Evolutionary conservation across 2,113 vertebrate genomes (phyloP), one percentile per base, ranked within the genome.

Genomic region (Morone chrysops): DNA sequence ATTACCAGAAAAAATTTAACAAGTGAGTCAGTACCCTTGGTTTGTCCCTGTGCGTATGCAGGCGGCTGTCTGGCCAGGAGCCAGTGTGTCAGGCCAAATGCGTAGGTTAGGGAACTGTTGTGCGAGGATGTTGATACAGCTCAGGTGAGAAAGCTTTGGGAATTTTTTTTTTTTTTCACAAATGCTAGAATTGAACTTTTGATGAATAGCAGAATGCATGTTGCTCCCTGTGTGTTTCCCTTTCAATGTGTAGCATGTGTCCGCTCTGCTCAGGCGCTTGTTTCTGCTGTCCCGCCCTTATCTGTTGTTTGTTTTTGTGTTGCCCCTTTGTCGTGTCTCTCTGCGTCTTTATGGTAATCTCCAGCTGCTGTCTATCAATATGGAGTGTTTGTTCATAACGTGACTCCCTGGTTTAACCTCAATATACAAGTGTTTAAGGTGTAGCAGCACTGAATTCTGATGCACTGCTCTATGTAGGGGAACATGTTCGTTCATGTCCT

Each of bases 331-430:
- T 81, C 71, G 66, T 72, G 62, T 82, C 78, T 76, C 59, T 70
- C 79, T 75, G 54, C 2, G 63, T 84, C 53, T 78, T 71, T 69
- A 65, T 81, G 76, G 54, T 85, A 87, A 90, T 85, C 77, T 72
- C 65, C 13, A 22, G 25, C 59, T 70, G 75, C 62, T 60, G 80
- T 60, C 70, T 73, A 48, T 85, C 75, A 83, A 65, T 40, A 56
- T n/a, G 50, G 71, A 74, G 72, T 50, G 66, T 69, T 65, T 83
- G 59, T 65, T 76, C 60, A 68, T 67, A 20, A 22, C 67, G 50
- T 41, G 59, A 38, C 66, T 72, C 45, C 40, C 5, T 38, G 48
- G 25, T 81, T 79, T 72, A 56, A 75, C 75, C 38, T 69, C 13
- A 2, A 45, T 50, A 41, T 38, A 41, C 6, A 43, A 53, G 67